phyloP scores from a whole-genome alignment of 2,888 invertebrate species.

The Caenorhabditis imperialis region DNA sequence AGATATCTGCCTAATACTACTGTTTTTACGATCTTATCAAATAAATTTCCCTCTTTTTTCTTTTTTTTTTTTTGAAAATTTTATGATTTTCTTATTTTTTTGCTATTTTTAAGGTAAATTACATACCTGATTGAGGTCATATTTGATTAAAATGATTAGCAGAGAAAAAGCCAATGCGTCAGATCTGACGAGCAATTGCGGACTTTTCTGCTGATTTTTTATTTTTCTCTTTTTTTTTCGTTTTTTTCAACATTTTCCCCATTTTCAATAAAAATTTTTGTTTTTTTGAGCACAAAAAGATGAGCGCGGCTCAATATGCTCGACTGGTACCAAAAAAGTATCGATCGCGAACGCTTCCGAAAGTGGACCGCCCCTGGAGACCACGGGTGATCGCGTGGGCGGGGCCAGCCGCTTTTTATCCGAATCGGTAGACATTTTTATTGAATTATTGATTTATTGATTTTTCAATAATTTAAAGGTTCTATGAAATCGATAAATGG shows the following conservation, averaged over 20 bases:
- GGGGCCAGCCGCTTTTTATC: conserved; percentile 75
- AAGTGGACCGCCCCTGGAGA: conserved; percentile 71
- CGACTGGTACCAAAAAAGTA: conserved; percentile 66
- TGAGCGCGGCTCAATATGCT: conserved; percentile 67
- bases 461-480: conserved; percentile 69
- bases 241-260: background rate
- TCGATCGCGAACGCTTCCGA: conserved; percentile 70
- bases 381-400: conserved; percentile 77
- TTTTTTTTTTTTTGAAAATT: background rate
- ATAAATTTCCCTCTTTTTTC: background rate
- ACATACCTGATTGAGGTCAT: too few relatives aligned
- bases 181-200: background rate
- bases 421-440: conserved; percentile 65
- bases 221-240: background rate
- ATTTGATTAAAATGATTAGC: too few relatives aligned
- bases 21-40: too few relatives aligned
- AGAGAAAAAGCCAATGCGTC: too few relatives aligned
- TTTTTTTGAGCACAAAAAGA: too few relatives aligned
- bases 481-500: conserved; percentile 77
- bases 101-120: too few relatives aligned
- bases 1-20: background rate
- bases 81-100: background rate
- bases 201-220: background rate
- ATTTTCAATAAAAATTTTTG: conserved; percentile 6
- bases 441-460: conserved; percentile 1